A percentile compares a stretch with the other conserved stretches of the same genome.
Evolutionary conservation across 2,797 vertebrate species (phyloP).

Genomic region (Sebastes minor): DNA sequence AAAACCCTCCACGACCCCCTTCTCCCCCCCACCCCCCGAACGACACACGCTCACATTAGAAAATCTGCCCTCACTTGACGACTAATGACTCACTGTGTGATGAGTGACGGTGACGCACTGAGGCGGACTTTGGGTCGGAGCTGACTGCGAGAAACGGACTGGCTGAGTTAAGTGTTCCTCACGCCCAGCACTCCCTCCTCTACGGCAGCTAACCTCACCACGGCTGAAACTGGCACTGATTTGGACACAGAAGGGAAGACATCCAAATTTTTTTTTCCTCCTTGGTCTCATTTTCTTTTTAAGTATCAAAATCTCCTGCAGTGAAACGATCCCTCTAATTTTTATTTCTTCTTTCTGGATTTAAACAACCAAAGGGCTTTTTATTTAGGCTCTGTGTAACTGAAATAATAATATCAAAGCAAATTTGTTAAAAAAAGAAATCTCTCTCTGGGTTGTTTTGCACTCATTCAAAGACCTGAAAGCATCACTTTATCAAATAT

Average conservation of each 20-base stretch:
- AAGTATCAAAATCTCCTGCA: not conserved
- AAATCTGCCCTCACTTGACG: slow-evolving; percentile 5
- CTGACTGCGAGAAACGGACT: slow-evolving; percentile 46
- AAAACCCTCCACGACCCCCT: slow-evolving; percentile 9
- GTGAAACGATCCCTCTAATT: not conserved
- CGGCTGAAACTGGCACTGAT: slow-evolving; percentile 62
- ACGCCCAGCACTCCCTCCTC: slow-evolving; percentile 57
- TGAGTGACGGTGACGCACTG: slow-evolving; percentile 40
- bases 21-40: not conserved
- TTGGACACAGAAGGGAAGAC: slow-evolving; percentile 51
- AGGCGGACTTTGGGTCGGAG: slow-evolving; percentile 49
- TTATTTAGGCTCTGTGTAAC: not conserved
- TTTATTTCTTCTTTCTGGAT: not conserved
- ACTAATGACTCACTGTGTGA: slow-evolving; percentile 15
- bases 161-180: slow-evolving; percentile 14
- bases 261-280: slow-evolving; percentile 2
- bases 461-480: slow-evolving; percentile 59
- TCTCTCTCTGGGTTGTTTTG: slow-evolving; percentile 37
- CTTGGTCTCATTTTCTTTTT: not conserved
- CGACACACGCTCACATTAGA: slow-evolving; percentile 11
- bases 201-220: slow-evolving; percentile 79
- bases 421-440: not conserved
- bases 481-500: slow-evolving; percentile 11
- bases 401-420: slow-evolving; percentile 14
- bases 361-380: slow-evolving; percentile 7